phyloP scores from a whole-genome alignment of 2,888 invertebrate genomes.

The Scrobipalpa atriplicella region DNA sequence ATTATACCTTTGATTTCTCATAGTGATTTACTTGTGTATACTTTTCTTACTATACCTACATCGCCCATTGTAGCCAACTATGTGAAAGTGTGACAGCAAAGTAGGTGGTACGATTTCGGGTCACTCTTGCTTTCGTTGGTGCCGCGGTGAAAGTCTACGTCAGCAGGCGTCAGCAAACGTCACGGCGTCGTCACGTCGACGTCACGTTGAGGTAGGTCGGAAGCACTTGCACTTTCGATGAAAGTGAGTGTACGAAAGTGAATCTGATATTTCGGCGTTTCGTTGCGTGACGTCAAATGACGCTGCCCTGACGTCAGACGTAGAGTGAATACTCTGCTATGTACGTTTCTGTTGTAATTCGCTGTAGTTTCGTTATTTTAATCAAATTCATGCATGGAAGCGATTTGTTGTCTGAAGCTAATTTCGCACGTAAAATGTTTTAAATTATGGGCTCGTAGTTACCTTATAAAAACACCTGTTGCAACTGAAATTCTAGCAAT shows the following conservation, averaged over 20 bases:
- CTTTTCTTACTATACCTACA: not conserved
- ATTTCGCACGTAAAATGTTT: not conserved
- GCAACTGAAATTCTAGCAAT: slow-evolving; percentile 12
- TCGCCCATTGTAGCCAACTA: no score
- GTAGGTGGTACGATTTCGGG: slow-evolving; percentile 43
- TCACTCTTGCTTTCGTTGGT: slow-evolving; percentile 50
- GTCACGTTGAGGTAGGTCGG: slow-evolving; percentile 52
- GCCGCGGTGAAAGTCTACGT: slow-evolving; percentile 46
- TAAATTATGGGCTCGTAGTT: not conserved
- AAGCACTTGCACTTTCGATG: slow-evolving; percentile 61
- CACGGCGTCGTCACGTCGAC: slow-evolving; percentile 29
- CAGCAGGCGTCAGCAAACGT: slow-evolving; percentile 24
- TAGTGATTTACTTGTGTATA: no score
- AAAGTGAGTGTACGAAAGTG: slow-evolving; percentile 58
- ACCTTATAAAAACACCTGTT: not conserved
- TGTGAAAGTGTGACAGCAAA: slow-evolving; percentile 46
- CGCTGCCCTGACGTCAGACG: slow-evolving; percentile 20
- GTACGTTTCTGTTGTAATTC: no score
- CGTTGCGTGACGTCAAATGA: slow-evolving; percentile 32
- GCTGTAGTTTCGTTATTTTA: no score
- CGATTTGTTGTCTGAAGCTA: not conserved
- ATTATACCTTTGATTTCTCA: not conserved
- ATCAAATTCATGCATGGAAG: no score
- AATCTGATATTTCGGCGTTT: slow-evolving; percentile 35
- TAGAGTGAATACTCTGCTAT: not conserved